Base-by-base conservation (phyloP, 2,888 invertebrate genomes). In the Nasonovia ribisnigri region DNA sequence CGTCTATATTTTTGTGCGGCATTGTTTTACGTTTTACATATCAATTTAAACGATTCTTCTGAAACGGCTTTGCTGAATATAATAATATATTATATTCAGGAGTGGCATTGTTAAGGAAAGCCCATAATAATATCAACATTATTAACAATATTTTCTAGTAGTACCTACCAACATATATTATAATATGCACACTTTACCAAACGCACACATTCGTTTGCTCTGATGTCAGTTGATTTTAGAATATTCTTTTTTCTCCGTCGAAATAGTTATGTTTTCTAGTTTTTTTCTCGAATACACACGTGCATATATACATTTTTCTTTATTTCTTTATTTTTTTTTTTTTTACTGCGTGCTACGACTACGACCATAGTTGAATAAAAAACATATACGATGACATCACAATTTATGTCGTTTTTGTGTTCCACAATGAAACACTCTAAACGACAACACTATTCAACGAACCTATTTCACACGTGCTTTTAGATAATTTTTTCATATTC, bases 371-470 rank as follows among this genome's bases (percentile, higher is more conserved):
- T 84, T n/a, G n/a, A 84, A 91, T 84, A 84, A 57, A 57, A 91
- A 84, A 92, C 42, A 87, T 60, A 92, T 8, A 42, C 48, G 43
- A 92, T 92, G 92, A 92, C 92, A 67, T 92, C 60, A 88, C 92
- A 92, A 92, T 92, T 92, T 88, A 92, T 88, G 87, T 92, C 87
- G 67, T 92, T 92, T 92, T 91, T 91, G 86, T 91, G 48, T 67
- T 88, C n/a, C 87, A 92, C 92, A 92, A 92, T 92, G 92, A 92
- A 92, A 87, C 87, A 67, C 87, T 92, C 87, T 87, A 92, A 92
- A 88, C 92, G 92, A 92, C 92, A 92, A 88, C 67, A 67, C 87
- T 92, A 92, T 92, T 87, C 92, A 67, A 60, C 86, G 48, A 67
- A 92, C 87, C 92, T 67, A 92, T 87, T 92, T 92, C 92, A 92